A percentile compares a stretch with the other conserved stretches of the same genome.
Evolutionary conservation across 2,888 invertebrate genomes (phyloP).

Genomic region (Drosophila picticornis): DNA sequence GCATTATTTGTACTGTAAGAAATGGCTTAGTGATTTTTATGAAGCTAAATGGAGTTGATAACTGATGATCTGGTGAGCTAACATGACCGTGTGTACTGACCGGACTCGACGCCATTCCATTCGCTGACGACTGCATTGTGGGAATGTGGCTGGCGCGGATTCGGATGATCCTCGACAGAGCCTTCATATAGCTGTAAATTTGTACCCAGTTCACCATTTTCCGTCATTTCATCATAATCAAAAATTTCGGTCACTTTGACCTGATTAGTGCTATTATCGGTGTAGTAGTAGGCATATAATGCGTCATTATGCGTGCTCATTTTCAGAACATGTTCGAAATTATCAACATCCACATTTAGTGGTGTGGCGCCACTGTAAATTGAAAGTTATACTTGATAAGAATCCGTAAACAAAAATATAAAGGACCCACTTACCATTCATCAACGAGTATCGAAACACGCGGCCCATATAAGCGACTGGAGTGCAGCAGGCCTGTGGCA

Average conservation of each 20-base stretch:
- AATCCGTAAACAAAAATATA: not conserved
- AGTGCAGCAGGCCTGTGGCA: conserved; percentile 83
- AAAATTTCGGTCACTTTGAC: conserved; percentile 96
- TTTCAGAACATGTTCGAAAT: conserved; percentile 90
- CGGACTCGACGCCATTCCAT: conserved; percentile 85
- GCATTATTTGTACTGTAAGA: conserved; percentile 84
- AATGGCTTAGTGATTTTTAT: conserved; percentile 40
- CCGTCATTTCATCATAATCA: conserved; percentile 89
- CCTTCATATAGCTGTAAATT: conserved; percentile 84
- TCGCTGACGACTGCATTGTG: conserved; percentile 84
- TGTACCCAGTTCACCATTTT: conserved; percentile 89
- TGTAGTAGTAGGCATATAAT: conserved; percentile 94
- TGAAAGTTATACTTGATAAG: not conserved
- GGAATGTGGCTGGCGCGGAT: conserved; percentile 80
- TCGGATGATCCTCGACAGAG: conserved; percentile 83
- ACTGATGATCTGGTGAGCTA: not conserved
- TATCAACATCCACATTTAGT: conserved; percentile 86
- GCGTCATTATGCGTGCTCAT: conserved; percentile 95
- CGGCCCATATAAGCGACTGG: conserved; percentile 81
- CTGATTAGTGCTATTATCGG: conserved; percentile 92
- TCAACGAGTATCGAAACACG: conserved; percentile 83
- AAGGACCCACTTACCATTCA: conserved; percentile 76
- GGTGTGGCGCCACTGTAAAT: conserved; percentile 79
- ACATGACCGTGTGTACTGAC: conserved; percentile 63
- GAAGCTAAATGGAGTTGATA: conserved; percentile 34